Base-by-base conservation (phyloP, 2,888 invertebrate genomes). In the Cerceris rybyensis region DNA sequence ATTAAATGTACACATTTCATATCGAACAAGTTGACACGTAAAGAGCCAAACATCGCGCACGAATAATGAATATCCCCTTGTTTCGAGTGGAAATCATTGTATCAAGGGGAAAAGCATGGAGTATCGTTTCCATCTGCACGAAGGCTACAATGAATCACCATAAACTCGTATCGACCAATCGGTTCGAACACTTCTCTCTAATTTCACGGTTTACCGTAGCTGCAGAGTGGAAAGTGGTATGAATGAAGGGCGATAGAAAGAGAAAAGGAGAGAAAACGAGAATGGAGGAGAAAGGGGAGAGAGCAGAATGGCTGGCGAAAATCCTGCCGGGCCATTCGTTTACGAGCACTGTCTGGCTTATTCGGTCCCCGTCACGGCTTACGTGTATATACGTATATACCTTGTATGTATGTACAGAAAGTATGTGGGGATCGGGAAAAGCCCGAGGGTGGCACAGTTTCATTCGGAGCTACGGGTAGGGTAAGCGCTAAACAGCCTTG, bases 311-410 rank as follows among this genome's bases (percentile, higher is more conserved):
- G 52, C 65, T 65, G 71, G 57, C 72, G 71, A 87, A 86, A 87
- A 82, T 81, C 78, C 75, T 77, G 61, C 46, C 63, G 80, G 73
- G 72, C 71, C 69, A 70, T 84, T 87, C 86, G 84, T 84, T 87
- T 84, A 84, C 74, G 80, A 83, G 70, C 78, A 78, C 78, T 81
- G 86, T 76, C 81, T 78, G 70, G 80, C 71, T 75, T 70, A 71
- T 75, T 77, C 85, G 63, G 72, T 70, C 85, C 77, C 86, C 75
- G 76, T 79, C 77, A 55, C 50, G 58, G 65, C 65, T 74, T 72
- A 60, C 68, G 64, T 58, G 60, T 68, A 60, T 52, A 9, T 50
- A 50, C n/a, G n/a, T 50, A 61, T 61, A 43, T 68, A 54, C 54
- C 4, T 28, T 1, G 28, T 28, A 2, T 2, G 28, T 28, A 60